Percentiles rank a stretch among this genome's conserved stretches.
Conservation (phyloP, 2,888 invertebrate species). For the Agrotis segetum region DNA sequence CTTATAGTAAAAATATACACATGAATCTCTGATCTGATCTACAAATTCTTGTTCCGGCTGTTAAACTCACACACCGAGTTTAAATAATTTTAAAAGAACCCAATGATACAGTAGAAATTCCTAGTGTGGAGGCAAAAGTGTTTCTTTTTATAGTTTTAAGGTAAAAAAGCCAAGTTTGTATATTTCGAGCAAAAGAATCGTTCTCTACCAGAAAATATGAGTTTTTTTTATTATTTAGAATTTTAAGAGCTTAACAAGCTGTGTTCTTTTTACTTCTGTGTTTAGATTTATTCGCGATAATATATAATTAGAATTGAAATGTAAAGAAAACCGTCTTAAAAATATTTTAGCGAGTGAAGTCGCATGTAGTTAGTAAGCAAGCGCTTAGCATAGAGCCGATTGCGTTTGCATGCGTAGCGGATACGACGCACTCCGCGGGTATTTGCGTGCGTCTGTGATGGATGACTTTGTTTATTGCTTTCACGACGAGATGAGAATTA, state of each 20-base stretch:
- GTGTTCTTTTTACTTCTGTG: background rate
- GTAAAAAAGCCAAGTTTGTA: too few relatives aligned
- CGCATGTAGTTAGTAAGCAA: background rate
- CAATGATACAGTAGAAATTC: too few relatives aligned
- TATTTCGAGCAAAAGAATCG: background rate
- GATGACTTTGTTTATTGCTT: slow-evolving; percentile 57
- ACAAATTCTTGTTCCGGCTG: too few relatives aligned
- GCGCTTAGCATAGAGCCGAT: background rate
- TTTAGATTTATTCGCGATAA: background rate
- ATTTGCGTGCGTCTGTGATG: slow-evolving; percentile 35
- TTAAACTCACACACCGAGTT: too few relatives aligned
- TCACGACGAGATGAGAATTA: slow-evolving; percentile 19
- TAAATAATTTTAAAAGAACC: too few relatives aligned
- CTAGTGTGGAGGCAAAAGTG: too few relatives aligned
- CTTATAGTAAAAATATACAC: too few relatives aligned
- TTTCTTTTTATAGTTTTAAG: too few relatives aligned
- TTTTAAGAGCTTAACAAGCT: background rate
- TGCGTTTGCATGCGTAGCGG: slow-evolving; percentile 20
- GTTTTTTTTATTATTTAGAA: too few relatives aligned
- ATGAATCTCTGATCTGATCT: too few relatives aligned
- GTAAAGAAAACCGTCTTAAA: background rate
- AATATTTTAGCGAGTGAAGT: background rate
- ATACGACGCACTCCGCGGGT: background rate
- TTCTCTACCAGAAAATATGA: too few relatives aligned
- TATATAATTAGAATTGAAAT: background rate